Evolutionary conservation across 2,888 invertebrate genomes (phyloP), one percentile per base, ranked within the genome.

Genomic region (Agonopterix heracliana): DNA sequence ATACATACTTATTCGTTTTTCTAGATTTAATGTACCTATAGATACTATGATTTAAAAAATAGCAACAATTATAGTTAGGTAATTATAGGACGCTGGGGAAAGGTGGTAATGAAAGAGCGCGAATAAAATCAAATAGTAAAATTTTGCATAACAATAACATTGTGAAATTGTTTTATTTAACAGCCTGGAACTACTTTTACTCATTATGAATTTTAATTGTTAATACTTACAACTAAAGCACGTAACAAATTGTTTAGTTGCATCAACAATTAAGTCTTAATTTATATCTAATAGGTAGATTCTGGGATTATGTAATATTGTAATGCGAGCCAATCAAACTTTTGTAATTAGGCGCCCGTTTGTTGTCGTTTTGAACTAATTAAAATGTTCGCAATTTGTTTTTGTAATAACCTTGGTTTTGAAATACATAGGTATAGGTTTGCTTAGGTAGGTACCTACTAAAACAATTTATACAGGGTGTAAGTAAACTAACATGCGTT

Each of bases 161-260:
- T 45, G 45, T 45, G 45, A 45, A 45, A 45, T 45, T 38, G 36
- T 14, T 14, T 36, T 44, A 44, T 45, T 45, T 45, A 45, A 45
- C 36, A 36, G 12, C 14, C 36, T 38, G 45, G 35, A 45, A 45
- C 45, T 45, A 13, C 45, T 45, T 45, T 45, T 45, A 45, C 45
- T 45, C 38, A 45, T 45, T 45, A 45, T 45, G 38, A 9, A 14
- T 45, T 38, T 45, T 46, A 41, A 46, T 46, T 46, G 12, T 26
- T 10, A 26, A 34, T 5, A 12, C 12, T 8, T 13, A 42, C 10
- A 12, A 41, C 11, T 41, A 42, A 14, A 42, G n/a, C 34, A n/a
- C 44, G n/a, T 41, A 9, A 11, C 41, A 41, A 41, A 12, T 13
- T 12, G 41, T 41, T 41, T 41, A 13, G 12, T 44, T 45, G 34